phyloP scores from a whole-genome alignment of 92 coral and sea anemone species.

The Blastomussa wellsi region DNA sequence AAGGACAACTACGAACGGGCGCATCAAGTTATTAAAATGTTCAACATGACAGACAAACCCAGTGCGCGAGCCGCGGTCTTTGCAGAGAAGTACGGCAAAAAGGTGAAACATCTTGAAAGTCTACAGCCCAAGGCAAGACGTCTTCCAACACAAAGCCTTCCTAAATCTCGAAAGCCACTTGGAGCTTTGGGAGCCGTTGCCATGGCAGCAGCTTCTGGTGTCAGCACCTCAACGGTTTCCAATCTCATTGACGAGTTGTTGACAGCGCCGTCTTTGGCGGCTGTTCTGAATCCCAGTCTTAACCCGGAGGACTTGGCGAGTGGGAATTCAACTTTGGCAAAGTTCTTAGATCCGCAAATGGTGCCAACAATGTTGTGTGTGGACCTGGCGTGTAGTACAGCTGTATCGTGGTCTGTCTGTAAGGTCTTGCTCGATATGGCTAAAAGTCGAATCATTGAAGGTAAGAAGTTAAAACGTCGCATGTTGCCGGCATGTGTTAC shows the following conservation, averaged over 20 bases:
- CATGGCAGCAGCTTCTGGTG: conserved; percentile 98
- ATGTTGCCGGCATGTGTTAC: not conserved
- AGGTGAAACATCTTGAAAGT: conserved; percentile 69
- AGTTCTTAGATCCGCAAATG: conserved; percentile 73
- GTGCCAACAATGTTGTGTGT: conserved; percentile 84
- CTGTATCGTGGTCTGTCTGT: conserved; percentile 71
- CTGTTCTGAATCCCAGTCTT: conserved; percentile 47
- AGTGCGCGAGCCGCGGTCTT: conserved; percentile 89
- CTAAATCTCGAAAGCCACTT: conserved; percentile 54
- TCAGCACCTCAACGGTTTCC: conserved; percentile 67
- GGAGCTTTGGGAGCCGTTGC: conserved; percentile 91
- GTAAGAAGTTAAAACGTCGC: conserved; percentile 25
- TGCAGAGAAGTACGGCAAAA: conserved; percentile 85
- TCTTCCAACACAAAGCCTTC: conserved; percentile 30
- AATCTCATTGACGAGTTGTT: conserved; percentile 79
- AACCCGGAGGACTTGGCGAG: conserved; percentile 57
- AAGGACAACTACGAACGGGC: conserved; percentile 92
- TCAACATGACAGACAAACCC: conserved; percentile 68
- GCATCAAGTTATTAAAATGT: conserved; percentile 92
- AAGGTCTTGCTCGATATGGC: conserved; percentile 83
- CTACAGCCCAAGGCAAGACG: conserved; percentile 73
- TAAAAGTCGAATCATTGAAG: conserved; percentile 64
- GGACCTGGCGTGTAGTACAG: conserved; percentile 84
- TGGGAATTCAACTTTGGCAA: conserved; percentile 61
- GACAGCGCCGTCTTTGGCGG: conserved; percentile 64